These are phyloP conservation scores for Anarsia innoxiella DNA, from an alignment of 2,888 invertebrate species.

Conservation along the genomic window DNA sequence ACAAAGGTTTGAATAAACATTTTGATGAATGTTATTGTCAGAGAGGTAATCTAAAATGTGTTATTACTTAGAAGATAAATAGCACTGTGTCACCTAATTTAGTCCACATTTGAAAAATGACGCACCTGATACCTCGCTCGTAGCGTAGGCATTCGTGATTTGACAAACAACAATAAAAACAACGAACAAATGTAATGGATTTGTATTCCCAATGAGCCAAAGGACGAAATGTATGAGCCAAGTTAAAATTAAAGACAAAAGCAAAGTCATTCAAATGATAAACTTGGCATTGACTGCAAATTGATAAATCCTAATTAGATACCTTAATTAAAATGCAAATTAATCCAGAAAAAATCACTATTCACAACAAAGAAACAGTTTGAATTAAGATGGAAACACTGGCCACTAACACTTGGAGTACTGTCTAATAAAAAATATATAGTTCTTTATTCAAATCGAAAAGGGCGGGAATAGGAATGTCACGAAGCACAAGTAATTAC, in stretches of 20 bases:
- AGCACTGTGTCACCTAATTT: no score
- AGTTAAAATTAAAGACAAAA: slow-evolving; percentile 7
- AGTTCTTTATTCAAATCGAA: slow-evolving; percentile 6
- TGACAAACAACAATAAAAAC: no score
- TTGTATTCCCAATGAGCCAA: neutral
- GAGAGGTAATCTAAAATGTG: no score
- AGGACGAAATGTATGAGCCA: neutral
- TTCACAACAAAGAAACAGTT: no score
- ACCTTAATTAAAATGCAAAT: slow-evolving; percentile 42
- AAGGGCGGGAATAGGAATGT: slow-evolving; percentile 13
- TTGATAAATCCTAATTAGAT: slow-evolving; percentile 33
- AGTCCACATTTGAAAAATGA: no score
- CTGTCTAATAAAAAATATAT: neutral
- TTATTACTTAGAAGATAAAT: no score
- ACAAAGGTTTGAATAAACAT: no score
- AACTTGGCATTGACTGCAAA: slow-evolving; percentile 53
- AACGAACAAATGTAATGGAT: no score
- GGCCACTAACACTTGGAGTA: slow-evolving; percentile 11
- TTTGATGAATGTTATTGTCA: no score
- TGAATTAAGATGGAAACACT: no score
- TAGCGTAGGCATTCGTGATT: no score
- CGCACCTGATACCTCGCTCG: no score
- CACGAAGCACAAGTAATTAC: neutral
- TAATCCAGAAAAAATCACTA: slow-evolving; percentile 18
- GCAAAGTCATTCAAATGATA: slow-evolving; percentile 15